Evolutionary conservation across 2,888 invertebrate species (phyloP).

Genomic region (Cryptocephalus moraei): DNA sequence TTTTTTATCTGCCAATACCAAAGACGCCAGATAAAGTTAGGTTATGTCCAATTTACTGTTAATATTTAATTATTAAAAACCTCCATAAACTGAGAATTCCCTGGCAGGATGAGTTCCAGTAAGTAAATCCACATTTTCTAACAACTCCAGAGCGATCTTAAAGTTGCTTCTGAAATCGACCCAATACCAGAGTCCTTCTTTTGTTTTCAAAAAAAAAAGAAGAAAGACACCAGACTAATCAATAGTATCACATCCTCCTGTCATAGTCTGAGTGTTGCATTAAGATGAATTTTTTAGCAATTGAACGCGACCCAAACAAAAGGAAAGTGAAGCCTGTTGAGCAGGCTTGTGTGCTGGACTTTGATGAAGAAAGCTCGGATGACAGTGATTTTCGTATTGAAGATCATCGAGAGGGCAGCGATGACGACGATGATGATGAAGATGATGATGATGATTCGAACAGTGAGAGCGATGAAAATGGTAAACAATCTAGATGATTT

Average conservation of each 20-base stretch:
- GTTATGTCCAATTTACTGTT: constrained; percentile 11
- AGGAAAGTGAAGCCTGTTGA: constrained; percentile 71
- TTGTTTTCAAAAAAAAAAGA: constrained; percentile 1
- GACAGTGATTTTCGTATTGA: constrained; percentile 91
- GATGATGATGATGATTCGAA: constrained; percentile 44
- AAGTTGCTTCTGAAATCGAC: neutral
- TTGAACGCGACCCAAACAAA: constrained; percentile 68
- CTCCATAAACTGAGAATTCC: constrained; percentile 5
- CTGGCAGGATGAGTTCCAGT: constrained; percentile 9
- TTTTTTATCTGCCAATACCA: constrained; percentile 1
- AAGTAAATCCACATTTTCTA: constrained; percentile 5
- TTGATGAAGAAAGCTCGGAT: constrained; percentile 87
- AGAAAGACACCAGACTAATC: constrained; percentile 6
- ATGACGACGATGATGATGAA: constrained; percentile 56
- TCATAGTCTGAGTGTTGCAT: too few relatives aligned
- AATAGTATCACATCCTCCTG: neutral
- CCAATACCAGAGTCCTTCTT: neutral
- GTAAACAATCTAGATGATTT: constrained; percentile 4
- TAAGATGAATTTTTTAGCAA: constrained; percentile 25
- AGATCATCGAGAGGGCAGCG: constrained; percentile 70
- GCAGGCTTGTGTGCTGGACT: constrained; percentile 65
- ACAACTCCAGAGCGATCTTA: neutral
- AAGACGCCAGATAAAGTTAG: constrained; percentile 25
- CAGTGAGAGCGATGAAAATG: constrained; percentile 52
- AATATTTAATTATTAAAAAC: constrained; percentile 10